Conservation (phyloP, 2,113 vertebrate species). For the Procavia capensis region DNA sequence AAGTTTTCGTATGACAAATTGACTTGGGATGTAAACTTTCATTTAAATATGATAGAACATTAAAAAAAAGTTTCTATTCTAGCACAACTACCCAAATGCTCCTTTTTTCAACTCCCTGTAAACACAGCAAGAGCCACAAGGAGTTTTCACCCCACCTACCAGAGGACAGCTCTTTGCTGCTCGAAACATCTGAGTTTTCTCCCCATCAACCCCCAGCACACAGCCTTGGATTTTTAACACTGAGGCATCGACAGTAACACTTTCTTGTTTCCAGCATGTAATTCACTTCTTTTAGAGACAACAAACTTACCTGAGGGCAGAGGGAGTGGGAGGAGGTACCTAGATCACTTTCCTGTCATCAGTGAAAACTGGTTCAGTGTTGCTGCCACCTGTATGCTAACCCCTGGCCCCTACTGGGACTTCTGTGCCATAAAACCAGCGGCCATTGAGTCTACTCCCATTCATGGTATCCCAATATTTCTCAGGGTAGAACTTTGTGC, state of each 20-base stretch:
- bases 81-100: neutral
- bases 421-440: neutral
- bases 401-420: fast-evolving
- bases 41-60: no score
- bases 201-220: neutral
- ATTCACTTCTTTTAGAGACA: neutral
- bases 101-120: neutral
- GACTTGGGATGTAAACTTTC: no score
- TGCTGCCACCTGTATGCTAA: no score
- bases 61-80: no score
- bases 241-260: neutral
- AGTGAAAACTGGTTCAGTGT: neutral
- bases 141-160: neutral
- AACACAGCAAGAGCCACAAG: neutral
- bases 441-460: neutral
- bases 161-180: neutral
- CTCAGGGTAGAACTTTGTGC: neutral
- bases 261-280: neutral
- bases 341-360: fast-evolving
- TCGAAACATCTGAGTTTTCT: neutral
- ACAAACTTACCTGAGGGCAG: neutral
- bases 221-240: neutral
- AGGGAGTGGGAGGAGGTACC: neutral
- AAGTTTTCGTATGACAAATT: no score
- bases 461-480: neutral